These are phyloP conservation scores for Grammomys dolichurus DNA, from an alignment of 2,113 vertebrate genomes.

Conservation along the genomic window DNA sequence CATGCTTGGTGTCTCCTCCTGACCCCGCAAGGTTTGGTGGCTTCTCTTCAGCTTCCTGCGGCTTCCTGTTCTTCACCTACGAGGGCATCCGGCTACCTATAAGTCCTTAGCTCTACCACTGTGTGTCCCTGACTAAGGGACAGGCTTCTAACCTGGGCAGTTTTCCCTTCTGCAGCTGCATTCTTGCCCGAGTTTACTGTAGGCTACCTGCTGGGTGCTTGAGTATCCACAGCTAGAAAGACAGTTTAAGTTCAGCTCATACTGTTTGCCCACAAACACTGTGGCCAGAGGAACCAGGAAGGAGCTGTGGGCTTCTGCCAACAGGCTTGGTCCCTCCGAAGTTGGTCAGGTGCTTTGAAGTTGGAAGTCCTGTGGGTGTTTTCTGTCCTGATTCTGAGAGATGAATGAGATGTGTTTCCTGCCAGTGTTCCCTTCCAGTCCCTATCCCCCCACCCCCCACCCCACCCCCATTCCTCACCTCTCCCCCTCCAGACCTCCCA, in stretches of 20 bases:
- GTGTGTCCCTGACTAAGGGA: fast-evolving
- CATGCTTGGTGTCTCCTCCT: background rate
- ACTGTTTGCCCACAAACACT: background rate
- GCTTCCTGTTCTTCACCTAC: background rate
- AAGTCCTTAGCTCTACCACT: background rate
- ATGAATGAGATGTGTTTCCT: conserved; percentile 44
- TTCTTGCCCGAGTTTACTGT: background rate
- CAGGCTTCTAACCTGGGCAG: fast-evolving
- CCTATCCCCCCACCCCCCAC: too few relatives aligned
- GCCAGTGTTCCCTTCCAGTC: background rate
- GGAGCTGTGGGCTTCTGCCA: background rate
- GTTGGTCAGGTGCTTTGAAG: conserved; percentile 49
- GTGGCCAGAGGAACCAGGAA: background rate
- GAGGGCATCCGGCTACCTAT: background rate
- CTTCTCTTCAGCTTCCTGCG: background rate
- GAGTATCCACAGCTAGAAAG: background rate
- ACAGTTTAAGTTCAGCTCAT: background rate
- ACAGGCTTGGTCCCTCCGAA: background rate
- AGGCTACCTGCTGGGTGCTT: background rate
- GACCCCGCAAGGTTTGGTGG: too few relatives aligned
- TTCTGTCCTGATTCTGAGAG: conserved; percentile 64
- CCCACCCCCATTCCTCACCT: background rate
- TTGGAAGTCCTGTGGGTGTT: background rate
- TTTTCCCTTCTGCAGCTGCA: background rate
- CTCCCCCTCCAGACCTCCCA: background rate